These are phyloP conservation scores for Drosophila aff. DNA, from an alignment of 1,140 invertebrate species.

Conservation along the genomic window DNA sequence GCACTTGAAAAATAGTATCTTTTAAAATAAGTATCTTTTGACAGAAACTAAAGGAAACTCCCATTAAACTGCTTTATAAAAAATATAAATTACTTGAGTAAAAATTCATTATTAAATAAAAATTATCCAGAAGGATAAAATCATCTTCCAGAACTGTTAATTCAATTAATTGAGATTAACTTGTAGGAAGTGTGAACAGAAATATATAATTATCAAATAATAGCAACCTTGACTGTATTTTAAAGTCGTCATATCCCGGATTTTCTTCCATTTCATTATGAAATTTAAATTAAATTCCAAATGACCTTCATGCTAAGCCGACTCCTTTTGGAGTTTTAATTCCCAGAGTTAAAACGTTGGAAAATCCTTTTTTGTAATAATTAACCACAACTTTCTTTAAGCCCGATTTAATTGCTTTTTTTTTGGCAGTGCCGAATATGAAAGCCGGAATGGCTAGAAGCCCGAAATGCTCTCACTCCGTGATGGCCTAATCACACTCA, in stretches of 20 bases:
- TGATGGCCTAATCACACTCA: slow-evolving; percentile 68
- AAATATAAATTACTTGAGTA: too few species aligned
- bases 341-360: too few species aligned
- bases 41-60: too few species aligned
- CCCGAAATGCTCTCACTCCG: slow-evolving; percentile 31
- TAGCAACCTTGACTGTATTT: not conserved
- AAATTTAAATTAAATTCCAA: not conserved
- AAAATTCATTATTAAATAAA: too few species aligned
- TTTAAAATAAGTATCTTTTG: too few species aligned
- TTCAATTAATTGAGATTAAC: too few species aligned
- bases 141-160: not conserved
- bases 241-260: not conserved
- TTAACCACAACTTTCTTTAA: not conserved
- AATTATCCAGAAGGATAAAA: too few species aligned
- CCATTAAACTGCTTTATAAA: too few species aligned
- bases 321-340: too few species aligned
- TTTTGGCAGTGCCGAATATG: slow-evolving; percentile 6
- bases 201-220: not conserved
- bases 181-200: not conserved
- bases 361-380: too few species aligned
- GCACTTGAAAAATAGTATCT: not conserved
- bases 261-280: not conserved
- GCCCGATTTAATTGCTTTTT: not conserved
- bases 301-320: not conserved
- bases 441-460: slow-evolving; percentile 28